Evolutionary conservation across 2,888 invertebrate genomes (phyloP).

Genomic region (Drosophila dives): DNA sequence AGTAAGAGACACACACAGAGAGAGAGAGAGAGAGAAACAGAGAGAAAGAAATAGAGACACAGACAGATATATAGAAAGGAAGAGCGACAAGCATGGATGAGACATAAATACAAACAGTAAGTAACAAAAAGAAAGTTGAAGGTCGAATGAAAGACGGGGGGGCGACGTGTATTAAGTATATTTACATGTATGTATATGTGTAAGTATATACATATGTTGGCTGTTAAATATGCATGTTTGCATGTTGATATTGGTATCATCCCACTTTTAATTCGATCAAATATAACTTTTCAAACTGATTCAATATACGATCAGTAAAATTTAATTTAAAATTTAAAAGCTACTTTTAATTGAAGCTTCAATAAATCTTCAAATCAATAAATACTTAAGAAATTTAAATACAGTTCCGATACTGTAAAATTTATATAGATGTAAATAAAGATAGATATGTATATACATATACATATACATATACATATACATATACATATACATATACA

Average conservation of each 20-base stretch:
- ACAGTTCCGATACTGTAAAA: neutral
- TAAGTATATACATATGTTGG: slow-evolving; percentile 28
- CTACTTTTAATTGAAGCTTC: neutral
- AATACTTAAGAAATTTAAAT: neutral
- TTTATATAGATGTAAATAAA: neutral
- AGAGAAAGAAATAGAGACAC: slow-evolving; percentile 15
- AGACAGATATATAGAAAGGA: slow-evolving; percentile 19
- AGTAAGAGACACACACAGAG: slow-evolving; percentile 22
- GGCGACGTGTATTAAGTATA: slow-evolving; percentile 22
- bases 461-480: fast-evolving
- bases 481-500: neutral
- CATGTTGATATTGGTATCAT: slow-evolving; percentile 15
- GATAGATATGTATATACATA: neutral
- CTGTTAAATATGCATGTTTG: slow-evolving; percentile 21
- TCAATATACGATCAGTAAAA: neutral
- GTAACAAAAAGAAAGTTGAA: slow-evolving; percentile 37
- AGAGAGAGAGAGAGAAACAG: slow-evolving; percentile 12
- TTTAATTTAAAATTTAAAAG: neutral
- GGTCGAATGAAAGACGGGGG: slow-evolving; percentile 27
- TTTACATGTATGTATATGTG: slow-evolving; percentile 18
- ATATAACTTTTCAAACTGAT: neutral
- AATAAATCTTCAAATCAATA: slow-evolving; percentile 1
- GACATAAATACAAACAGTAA: slow-evolving; percentile 41
- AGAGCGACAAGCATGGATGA: slow-evolving; percentile 43
- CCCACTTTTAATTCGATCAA: neutral